Conservation (phyloP, 2,113 vertebrate species). For the Callocephalon fimbriatum region DNA sequence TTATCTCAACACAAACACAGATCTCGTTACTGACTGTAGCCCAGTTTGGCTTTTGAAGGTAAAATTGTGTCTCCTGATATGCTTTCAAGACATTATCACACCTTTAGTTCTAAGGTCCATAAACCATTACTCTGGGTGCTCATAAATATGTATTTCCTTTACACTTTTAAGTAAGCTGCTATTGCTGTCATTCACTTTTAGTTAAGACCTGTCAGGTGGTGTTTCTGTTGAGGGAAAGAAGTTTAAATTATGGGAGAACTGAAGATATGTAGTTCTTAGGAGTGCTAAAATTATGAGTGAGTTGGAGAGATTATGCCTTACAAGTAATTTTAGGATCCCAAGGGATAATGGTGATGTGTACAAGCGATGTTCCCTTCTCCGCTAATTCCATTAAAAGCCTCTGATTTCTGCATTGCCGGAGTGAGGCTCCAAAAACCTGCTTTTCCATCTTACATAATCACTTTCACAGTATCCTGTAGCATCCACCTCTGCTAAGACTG, state of each 20-base stretch:
- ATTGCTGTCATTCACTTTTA: slow-evolving; percentile 67
- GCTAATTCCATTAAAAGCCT: slow-evolving; percentile 56
- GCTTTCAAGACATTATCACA: slow-evolving; percentile 14
- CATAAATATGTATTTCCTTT: slow-evolving; percentile 70
- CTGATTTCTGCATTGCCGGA: slow-evolving; percentile 34
- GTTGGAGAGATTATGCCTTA: slow-evolving; percentile 60
- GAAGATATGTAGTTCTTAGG: slow-evolving; percentile 18
- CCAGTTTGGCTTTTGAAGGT: background rate
- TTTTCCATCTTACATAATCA: slow-evolving; percentile 57
- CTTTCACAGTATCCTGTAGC: slow-evolving; percentile 39
- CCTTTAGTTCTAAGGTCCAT: slow-evolving; percentile 36
- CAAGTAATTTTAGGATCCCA: slow-evolving; percentile 55
- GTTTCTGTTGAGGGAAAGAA: slow-evolving; percentile 55
- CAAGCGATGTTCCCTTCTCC: slow-evolving; percentile 22
- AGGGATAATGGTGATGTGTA: slow-evolving; percentile 35
- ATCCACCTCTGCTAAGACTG: slow-evolving; percentile 47
- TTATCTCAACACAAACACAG: background rate
- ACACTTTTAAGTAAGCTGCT: slow-evolving; percentile 60
- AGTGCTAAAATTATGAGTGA: slow-evolving; percentile 65
- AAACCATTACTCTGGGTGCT: slow-evolving; percentile 19
- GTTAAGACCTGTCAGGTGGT: slow-evolving; percentile 70
- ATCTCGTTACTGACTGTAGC: background rate
- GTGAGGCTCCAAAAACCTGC: slow-evolving; percentile 18
- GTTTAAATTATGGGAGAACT: slow-evolving; percentile 41
- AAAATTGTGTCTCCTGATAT: slow-evolving; percentile 27